Evolutionary conservation across 2,888 invertebrate species (phyloP).

Genomic region (Drosophila kuntzei): DNA sequence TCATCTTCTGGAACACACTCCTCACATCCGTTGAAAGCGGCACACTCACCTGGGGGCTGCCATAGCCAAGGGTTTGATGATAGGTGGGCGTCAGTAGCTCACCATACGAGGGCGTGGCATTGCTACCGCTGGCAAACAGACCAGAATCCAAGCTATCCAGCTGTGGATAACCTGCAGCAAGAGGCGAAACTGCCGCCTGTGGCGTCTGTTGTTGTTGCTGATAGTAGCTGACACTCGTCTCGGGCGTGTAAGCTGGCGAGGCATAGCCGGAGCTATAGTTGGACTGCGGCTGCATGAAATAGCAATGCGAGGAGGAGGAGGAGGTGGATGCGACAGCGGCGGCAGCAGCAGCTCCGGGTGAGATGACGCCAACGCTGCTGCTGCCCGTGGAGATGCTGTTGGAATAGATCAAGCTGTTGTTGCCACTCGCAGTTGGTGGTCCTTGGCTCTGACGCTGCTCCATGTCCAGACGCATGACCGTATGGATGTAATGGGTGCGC

Average conservation of each 20-base stretch:
- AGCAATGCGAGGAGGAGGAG: conserved; percentile 57
- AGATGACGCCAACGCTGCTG: conserved; percentile 15
- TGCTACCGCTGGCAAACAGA: conserved; percentile 67
- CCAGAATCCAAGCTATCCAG: conserved; percentile 78
- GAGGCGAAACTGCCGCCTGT: conserved; percentile 34
- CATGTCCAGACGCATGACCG: conserved; percentile 95
- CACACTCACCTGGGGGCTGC: conserved; percentile 71
- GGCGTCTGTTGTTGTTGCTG: conserved; percentile 61
- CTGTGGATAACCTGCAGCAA: conserved; percentile 55
- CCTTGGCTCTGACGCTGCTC: conserved; percentile 89
- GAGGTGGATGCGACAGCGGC: conserved; percentile 28
- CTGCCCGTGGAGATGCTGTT: conserved; percentile 24
- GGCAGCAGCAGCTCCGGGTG: conserved; percentile 37
- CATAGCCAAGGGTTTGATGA: conserved; percentile 74
- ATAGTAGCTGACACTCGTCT: conserved; percentile 62
- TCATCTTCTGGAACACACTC: neutral
- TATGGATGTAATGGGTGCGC: conserved; percentile 98
- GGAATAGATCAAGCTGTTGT: conserved; percentile 39
- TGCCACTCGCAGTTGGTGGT: conserved; percentile 35
- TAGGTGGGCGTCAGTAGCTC: conserved; percentile 77
- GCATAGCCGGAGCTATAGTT: conserved; percentile 84
- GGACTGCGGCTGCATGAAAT: conserved; percentile 82
- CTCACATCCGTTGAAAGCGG: too few species aligned
- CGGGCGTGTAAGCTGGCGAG: conserved; percentile 81
- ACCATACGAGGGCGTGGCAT: conserved; percentile 79